Evolutionary conservation across 2,797 vertebrate genomes (phyloP).

Genomic region (Morelia viridis): DNA sequence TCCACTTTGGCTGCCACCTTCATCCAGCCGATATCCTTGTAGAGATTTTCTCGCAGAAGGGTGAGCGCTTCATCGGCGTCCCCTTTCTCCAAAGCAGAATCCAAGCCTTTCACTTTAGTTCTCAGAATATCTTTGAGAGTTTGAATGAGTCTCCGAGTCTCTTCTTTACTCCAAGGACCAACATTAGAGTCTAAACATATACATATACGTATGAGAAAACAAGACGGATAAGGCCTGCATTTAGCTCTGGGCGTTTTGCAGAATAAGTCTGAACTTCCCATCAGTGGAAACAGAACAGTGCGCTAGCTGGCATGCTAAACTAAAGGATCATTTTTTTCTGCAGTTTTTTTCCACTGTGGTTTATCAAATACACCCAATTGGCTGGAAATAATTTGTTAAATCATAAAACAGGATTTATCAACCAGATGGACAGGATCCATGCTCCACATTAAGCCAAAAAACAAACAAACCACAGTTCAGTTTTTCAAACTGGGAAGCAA

Average conservation of each 20-base stretch:
- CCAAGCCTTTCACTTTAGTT: background rate
- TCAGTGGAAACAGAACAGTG: background rate
- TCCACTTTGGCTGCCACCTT: constrained; percentile 72
- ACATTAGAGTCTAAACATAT: background rate
- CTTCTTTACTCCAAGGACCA: constrained; percentile 67
- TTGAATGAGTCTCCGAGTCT: constrained; percentile 62
- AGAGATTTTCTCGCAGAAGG: constrained; percentile 62
- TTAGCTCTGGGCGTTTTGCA: background rate
- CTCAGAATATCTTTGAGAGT: constrained; percentile 65
- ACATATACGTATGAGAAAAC: background rate
- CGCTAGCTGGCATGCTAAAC: background rate
- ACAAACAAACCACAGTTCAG: too few relatives aligned
- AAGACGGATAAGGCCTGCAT: background rate
- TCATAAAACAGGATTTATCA: too few relatives aligned
- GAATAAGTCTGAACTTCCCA: background rate
- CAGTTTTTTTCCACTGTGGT: too few relatives aligned
- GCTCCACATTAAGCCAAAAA: too few relatives aligned
- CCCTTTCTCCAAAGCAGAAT: background rate
- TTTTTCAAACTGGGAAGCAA: too few relatives aligned
- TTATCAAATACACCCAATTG: too few relatives aligned
- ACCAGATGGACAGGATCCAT: too few relatives aligned
- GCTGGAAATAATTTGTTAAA: too few relatives aligned
- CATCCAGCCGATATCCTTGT: constrained; percentile 69
- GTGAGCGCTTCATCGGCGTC: background rate
- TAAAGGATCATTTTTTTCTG: background rate